Base-by-base conservation (phyloP, 2,888 invertebrate genomes). In the Dendrolimus pini region DNA sequence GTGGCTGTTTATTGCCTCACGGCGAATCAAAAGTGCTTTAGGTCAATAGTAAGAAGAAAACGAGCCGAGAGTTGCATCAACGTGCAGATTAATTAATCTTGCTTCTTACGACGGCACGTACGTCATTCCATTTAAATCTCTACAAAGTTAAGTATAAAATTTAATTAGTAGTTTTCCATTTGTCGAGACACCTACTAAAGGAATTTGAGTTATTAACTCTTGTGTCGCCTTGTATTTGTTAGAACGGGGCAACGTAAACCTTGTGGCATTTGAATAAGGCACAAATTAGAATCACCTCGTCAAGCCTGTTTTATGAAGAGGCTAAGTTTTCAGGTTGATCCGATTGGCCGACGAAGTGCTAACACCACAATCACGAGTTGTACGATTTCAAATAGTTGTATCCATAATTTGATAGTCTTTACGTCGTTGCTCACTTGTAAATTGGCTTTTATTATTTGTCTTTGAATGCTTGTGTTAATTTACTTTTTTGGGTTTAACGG, bases 141-240 rank as follows among this genome's bases (percentile, higher is more conserved):
- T 67, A 61, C 71, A 67, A 69, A 72, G 74, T 78, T 75, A 81
- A 84, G 79, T 83, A 82, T 70, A 67, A 65, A 73, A 79, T 85
- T 86, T 86, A 89, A 89, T 88, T 87, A 89, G 85, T 82, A 80
- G 80, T 84, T 87, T 85, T 85, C 86, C 82, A 85, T 85, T 85
- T 85, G 77, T 78, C 74, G 77, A 75, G 83, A 83, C 83, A 84
- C 80, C 80, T 82, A 82, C 83, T 85, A 83, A 85, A 85, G 83
- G 79, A 75, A 83, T 83, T 83, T 78, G 74, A 80, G 77, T 81
- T 82, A 82, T 81, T 79, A 78, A 69, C 75, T 67, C 68, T 71
- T 63, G 9, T 78, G 77, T 80, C 78, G 73, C 75, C 70, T 70
- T 65, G 62, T 63, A 63, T 62, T 61, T 55, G 57, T 59, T 57